phyloP scores from a whole-genome alignment of 2,113 vertebrate species.

The Urocynchramus pylzowi region DNA sequence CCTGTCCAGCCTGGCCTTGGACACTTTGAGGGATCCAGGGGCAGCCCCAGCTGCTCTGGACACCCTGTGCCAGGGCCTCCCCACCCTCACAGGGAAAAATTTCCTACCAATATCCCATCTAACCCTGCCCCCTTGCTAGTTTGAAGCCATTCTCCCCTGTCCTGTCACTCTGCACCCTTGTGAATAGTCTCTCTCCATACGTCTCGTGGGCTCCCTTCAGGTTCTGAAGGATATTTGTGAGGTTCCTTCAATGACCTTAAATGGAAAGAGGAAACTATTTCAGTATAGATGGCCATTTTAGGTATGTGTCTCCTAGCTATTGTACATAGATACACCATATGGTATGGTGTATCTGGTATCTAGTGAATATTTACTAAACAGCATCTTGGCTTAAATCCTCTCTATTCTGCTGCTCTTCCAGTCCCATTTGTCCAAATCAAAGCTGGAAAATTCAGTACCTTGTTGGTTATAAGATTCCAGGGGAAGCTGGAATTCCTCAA shows the following conservation, averaged over 20 bases:
- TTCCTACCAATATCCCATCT: neutral
- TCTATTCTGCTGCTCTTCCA: neutral
- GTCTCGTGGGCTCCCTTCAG: neutral
- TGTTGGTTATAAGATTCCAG: neutral
- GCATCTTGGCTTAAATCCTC: neutral
- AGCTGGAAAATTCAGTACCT: neutral
- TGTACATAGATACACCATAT: neutral
- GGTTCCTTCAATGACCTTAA: neutral
- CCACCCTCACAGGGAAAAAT: neutral
- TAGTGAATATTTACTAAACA: neutral
- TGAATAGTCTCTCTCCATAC: neutral
- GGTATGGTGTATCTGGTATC: too few relatives aligned
- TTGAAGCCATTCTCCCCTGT: neutral
- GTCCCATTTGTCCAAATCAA: neutral
- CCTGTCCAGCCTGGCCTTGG: fast-evolving
- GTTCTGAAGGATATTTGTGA: neutral
- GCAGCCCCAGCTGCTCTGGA: neutral
- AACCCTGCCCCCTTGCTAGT: neutral
- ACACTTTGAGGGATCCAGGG: neutral
- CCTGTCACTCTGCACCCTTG: neutral
- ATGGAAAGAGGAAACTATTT: neutral
- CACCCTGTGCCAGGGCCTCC: neutral
- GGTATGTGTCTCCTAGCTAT: neutral
- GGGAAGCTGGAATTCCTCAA: neutral
- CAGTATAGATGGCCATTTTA: neutral